phyloP scores from a whole-genome alignment of 2,797 vertebrate genomes.

The Eulemur albifrons region DNA sequence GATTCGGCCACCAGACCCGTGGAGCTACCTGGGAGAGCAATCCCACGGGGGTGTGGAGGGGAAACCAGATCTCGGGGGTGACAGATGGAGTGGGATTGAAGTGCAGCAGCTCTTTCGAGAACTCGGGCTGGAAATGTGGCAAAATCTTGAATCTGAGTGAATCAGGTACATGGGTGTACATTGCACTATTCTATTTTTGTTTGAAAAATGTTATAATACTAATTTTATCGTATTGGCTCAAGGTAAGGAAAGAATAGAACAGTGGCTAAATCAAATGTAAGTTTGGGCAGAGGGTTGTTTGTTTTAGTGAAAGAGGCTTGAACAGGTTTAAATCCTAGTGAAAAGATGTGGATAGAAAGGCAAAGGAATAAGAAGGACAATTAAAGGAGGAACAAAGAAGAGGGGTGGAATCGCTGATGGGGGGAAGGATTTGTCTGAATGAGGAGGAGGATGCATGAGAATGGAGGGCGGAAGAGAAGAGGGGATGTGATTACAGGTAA shows the following conservation, averaged over 20 bases:
- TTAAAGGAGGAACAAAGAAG: neutral
- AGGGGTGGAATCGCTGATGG: neutral
- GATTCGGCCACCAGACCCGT: fast-evolving
- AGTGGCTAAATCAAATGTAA: neutral
- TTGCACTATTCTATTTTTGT: neutral
- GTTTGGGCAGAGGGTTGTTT: neutral
- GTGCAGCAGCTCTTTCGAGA: neutral
- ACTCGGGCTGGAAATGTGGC: neutral
- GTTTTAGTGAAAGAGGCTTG: neutral
- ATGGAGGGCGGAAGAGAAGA: neutral
- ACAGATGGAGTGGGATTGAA: too few relatives aligned
- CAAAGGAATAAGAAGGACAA: neutral
- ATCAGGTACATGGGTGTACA: neutral
- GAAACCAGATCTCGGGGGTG: neutral
- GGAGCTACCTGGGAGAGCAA: neutral
- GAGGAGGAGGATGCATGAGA: neutral
- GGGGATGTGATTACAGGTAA: neutral
- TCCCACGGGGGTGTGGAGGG: neutral
- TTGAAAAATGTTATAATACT: neutral
- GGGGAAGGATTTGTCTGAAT: neutral
- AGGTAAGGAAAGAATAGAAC: neutral
- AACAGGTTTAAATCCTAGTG: neutral
- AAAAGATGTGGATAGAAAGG: neutral
- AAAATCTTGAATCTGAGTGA: neutral
- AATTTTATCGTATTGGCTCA: neutral